These are phyloP conservation scores for Emmelina monodactyla DNA, from an alignment of 2,888 invertebrate genomes.

Conservation along the genomic window DNA sequence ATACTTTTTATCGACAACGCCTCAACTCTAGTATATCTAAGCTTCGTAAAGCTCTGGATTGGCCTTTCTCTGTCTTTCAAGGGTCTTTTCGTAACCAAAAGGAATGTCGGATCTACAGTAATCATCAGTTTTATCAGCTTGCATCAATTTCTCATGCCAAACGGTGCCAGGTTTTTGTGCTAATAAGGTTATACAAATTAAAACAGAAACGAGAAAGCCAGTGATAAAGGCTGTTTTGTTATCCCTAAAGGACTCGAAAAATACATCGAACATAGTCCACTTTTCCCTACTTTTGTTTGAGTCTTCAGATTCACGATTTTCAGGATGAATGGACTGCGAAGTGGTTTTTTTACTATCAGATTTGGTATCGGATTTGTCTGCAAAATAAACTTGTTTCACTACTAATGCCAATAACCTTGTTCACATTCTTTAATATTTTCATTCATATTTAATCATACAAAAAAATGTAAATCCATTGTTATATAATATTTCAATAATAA, in stretches of 20 bases:
- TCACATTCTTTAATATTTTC: no score
- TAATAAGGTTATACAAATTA: conserved; percentile 15
- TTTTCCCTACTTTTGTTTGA: conserved; percentile 22
- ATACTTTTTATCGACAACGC: no score
- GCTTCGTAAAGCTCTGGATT: conserved; percentile 46
- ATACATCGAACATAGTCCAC: conserved; percentile 38
- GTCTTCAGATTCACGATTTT: conserved; percentile 40
- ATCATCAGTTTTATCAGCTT: conserved; percentile 8
- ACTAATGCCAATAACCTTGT: no score
- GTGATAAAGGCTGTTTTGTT: conserved; percentile 29
- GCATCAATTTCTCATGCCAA: conserved; percentile 15
- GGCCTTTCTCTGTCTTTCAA: conserved; percentile 27
- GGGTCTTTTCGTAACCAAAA: conserved; percentile 33
- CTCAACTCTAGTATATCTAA: no score
- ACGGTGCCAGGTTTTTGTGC: no score
- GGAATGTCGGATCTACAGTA: conserved; percentile 23
- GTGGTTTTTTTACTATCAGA: conserved; percentile 18
- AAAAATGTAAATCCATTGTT: no score
- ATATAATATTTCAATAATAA: no score
- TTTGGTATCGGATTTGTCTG: conserved; percentile 23
- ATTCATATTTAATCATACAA: no score
- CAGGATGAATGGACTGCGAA: conserved; percentile 36
- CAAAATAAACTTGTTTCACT: conserved; percentile 39
- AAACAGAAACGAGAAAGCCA: conserved; percentile 31
- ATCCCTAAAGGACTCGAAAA: conserved; percentile 28